Conservation (phyloP, 2,797 vertebrate genomes). For the Intellagama lesueurii region DNA sequence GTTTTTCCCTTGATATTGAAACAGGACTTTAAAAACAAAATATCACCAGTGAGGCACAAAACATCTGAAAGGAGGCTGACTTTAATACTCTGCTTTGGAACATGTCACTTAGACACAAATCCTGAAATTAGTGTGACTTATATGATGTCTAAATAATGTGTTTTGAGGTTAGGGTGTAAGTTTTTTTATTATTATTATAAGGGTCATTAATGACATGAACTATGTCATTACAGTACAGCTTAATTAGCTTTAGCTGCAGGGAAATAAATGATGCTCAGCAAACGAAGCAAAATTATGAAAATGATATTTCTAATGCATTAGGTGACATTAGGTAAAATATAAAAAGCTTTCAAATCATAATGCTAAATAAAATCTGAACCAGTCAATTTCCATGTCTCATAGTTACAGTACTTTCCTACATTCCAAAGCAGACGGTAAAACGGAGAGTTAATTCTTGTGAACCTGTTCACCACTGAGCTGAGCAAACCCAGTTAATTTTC, state of each 20-base stretch:
- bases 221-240: constrained; percentile 48
- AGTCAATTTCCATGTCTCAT: neutral
- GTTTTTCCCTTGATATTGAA: neutral
- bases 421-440: constrained; percentile 20
- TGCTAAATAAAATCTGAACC: constrained; percentile 7
- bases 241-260: constrained; percentile 59
- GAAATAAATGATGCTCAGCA: constrained; percentile 56
- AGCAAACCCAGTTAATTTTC: constrained; percentile 37
- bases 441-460: neutral
- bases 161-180: constrained; percentile 22
- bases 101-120: constrained; percentile 22
- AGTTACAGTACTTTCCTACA: neutral
- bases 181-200: constrained; percentile 47
- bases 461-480: neutral
- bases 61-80: constrained; percentile 15
- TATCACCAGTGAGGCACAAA: neutral
- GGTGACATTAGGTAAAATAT: constrained; percentile 25
- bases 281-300: constrained; percentile 57
- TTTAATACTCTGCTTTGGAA: constrained; percentile 4
- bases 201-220: constrained; percentile 62
- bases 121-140: constrained; percentile 15
- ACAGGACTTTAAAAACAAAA: neutral
- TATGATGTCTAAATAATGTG: constrained; percentile 37
- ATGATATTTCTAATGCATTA: constrained; percentile 35
- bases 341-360: constrained; percentile 23